phyloP scores from a whole-genome alignment of 2,797 vertebrate genomes.

The Acestrorhynchus altus region DNA sequence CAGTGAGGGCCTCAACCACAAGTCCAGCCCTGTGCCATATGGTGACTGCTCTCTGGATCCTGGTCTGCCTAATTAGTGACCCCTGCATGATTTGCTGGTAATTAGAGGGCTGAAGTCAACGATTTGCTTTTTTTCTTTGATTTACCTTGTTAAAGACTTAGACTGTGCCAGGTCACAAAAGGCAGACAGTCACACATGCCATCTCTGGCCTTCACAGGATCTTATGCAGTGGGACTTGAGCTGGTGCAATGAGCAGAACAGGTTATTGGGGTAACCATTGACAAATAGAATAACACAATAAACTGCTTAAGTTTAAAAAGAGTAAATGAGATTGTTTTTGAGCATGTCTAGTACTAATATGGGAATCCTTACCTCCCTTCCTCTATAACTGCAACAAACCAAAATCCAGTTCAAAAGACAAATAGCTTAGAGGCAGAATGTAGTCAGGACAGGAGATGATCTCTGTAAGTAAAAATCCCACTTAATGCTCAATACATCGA shows the following conservation, averaged over 20 bases:
- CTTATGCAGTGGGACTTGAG: constrained; percentile 3
- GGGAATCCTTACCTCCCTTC: not conserved
- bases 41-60: constrained; percentile 69
- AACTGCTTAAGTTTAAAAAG: not conserved
- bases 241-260: constrained; percentile 17
- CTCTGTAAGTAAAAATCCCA: constrained; percentile 61
- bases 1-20: constrained; percentile 64
- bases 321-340: not conserved
- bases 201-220: constrained; percentile 21
- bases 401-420: constrained; percentile 34
- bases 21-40: constrained; percentile 75
- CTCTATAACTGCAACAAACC: not conserved
- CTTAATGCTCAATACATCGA: constrained; percentile 65
- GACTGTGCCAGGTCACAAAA: constrained; percentile 52
- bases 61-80: constrained; percentile 68
- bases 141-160: constrained; percentile 66
- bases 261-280: not conserved
- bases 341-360: not conserved
- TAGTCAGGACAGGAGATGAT: constrained; percentile 50
- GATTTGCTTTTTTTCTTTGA: constrained; percentile 64
- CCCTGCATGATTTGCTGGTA: constrained; percentile 63
- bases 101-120: constrained; percentile 65
- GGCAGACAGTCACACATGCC: constrained; percentile 50
- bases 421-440: constrained; percentile 32
- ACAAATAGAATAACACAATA: not conserved